Evolutionary conservation across 2,797 vertebrate species (phyloP), one percentile per base, ranked within the genome.

Genomic region (Spinus pinus): DNA sequence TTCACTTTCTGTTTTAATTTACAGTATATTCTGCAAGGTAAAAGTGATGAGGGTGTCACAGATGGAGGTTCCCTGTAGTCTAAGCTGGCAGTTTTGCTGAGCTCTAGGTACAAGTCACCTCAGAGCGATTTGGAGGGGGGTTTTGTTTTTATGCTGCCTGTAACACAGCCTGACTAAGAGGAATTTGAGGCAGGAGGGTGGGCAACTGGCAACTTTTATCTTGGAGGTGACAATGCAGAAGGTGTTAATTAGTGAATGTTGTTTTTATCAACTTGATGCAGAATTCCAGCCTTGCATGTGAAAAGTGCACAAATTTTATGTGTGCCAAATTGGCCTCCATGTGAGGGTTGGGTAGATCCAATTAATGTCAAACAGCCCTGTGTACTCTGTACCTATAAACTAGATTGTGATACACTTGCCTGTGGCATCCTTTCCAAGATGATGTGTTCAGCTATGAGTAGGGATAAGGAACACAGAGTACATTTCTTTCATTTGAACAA

Each of bases 181-280:
- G 81, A 96, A 74, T 95, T 92, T 90, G 73, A 97, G 87, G 96
- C 94, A 96, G 95, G 92, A 83, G 94, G 77, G 83, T 54, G 74
- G 95, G 89, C 80, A 88, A 87, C 93, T 96, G 92, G 96, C 73
- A 96, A 95, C 97, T 97, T 97, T 97, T 86, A 95, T 97, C 96
- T 97, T 88, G 88, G 96, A 97, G 95, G 94, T 97, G 91, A 96
- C 97, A 96, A 92, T 95, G 96, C 94, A 97, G 97, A 97, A 42
- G 31, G 93, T 95, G 92, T 95, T 98, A 98, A 98, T 98, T 98
- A 98, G 97, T 69, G 96, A 93, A 77, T 86, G 90, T 83, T 95
- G 77, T 95, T 97, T 96, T 56, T 94, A 97, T 95, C 95, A 93
- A 94, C 81, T 86, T 49, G 83, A 72, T 86, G 73, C 88, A 25